These are phyloP conservation scores for Malurus leucopterus DNA, from an alignment of 2,797 vertebrate species.

Conservation along the genomic window DNA sequence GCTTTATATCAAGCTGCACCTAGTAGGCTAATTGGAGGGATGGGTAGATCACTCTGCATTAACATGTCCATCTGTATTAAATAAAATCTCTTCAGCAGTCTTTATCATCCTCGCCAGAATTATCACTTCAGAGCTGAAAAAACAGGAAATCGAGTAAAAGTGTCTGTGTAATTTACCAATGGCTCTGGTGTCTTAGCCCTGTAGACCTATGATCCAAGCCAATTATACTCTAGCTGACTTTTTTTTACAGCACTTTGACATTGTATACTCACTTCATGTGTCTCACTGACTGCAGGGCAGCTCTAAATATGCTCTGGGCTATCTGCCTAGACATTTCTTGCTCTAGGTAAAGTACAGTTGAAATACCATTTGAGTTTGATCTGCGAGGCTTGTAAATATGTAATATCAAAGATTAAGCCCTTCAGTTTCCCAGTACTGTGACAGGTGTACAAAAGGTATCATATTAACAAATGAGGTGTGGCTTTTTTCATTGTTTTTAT, in stretches of 20 bases:
- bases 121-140: slow-evolving; percentile 59
- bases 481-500: background rate
- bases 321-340: slow-evolving; percentile 68
- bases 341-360: slow-evolving; percentile 72
- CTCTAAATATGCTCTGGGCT: slow-evolving; percentile 65
- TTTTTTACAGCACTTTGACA: slow-evolving; percentile 64
- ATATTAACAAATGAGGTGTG: slow-evolving; percentile 2
- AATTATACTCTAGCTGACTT: slow-evolving; percentile 67
- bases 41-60: slow-evolving; percentile 68
- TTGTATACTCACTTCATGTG: slow-evolving; percentile 56
- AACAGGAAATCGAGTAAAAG: slow-evolving; percentile 57
- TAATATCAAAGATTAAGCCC: slow-evolving; percentile 67
- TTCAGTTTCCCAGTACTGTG: background rate
- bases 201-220: slow-evolving; percentile 56
- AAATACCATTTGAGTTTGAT: slow-evolving; percentile 66
- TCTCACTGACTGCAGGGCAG: slow-evolving; percentile 62
- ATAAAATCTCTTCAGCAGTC: slow-evolving; percentile 56
- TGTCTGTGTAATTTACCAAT: slow-evolving; percentile 42
- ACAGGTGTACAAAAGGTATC: slow-evolving; percentile 33
- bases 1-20: slow-evolving; percentile 72
- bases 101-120: slow-evolving; percentile 57
- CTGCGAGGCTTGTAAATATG: slow-evolving; percentile 58
- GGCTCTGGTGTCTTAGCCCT: background rate
- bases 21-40: slow-evolving; percentile 65
- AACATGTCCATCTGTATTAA: slow-evolving; percentile 70